These are phyloP conservation scores for Metalampra italica DNA, from an alignment of 2,888 invertebrate genomes.

Conservation along the genomic window DNA sequence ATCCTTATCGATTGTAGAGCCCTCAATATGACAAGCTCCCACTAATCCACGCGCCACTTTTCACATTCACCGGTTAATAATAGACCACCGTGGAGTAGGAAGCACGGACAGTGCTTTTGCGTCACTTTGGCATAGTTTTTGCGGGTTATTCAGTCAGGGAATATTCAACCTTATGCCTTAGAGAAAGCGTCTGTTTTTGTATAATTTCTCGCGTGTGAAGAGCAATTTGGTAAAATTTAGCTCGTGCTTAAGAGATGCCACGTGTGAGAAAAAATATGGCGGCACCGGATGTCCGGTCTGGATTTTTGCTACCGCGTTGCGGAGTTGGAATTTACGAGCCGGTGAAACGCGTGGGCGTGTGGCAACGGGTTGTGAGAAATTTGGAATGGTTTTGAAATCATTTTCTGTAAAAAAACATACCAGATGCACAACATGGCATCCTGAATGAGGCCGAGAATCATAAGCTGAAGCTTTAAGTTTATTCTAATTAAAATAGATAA, in stretches of 20 bases:
- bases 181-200: not conserved
- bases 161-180: not conserved
- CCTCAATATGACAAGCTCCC: constrained; percentile 17
- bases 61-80: constrained; percentile 7
- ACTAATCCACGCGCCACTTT: constrained; percentile 24
- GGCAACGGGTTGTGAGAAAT: not conserved
- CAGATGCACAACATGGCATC: too few species aligned
- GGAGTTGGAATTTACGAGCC: not conserved
- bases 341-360: not conserved
- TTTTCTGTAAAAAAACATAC: too few species aligned
- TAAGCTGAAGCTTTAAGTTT: too few species aligned
- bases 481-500: too few species aligned
- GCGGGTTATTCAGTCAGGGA: not conserved
- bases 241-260: constrained; percentile 10
- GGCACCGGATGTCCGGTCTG: not conserved
- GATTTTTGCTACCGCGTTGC: not conserved
- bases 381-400: too few species aligned
- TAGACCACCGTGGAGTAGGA: constrained; percentile 5
- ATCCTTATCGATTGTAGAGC: constrained; percentile 12
- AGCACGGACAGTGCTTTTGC: not conserved
- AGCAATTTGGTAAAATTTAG: constrained; percentile 4
- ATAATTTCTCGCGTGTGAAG: not conserved
- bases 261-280: constrained; percentile 5
- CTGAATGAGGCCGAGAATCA: too few species aligned
- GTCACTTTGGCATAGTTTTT: not conserved